Conservation (phyloP, 2,888 invertebrate genomes). For the Temnothorax ravouxi region DNA sequence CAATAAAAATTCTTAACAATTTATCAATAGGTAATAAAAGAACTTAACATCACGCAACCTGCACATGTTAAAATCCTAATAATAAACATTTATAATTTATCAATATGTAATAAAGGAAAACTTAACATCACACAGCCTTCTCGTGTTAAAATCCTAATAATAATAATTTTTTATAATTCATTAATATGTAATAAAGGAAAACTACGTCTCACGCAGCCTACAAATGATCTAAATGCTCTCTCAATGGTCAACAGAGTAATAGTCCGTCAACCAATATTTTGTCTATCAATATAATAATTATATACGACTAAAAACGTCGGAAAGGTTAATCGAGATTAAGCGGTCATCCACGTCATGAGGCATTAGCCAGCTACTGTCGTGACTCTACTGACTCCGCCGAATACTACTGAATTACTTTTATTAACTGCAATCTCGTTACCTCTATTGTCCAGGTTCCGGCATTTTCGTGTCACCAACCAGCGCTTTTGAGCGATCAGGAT, state of each 20-base stretch:
- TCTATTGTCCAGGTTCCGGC: slow-evolving; percentile 89
- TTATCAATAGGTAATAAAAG: neutral
- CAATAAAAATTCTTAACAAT: neutral
- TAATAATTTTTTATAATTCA: neutral
- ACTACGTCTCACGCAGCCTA: neutral
- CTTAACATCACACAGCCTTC: neutral
- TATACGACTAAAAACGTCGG: neutral
- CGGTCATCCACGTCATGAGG: slow-evolving; percentile 63
- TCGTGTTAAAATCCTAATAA: neutral
- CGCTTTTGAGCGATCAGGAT: slow-evolving; percentile 92
- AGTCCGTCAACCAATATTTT: neutral
- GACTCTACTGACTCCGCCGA: neutral
- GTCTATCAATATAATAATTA: slow-evolving; percentile 4
- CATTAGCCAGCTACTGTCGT: slow-evolving; percentile 45
- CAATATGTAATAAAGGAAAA: neutral
- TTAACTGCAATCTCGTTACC: slow-evolving; percentile 28
- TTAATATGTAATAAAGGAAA: neutral
- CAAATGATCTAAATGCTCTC: neutral
- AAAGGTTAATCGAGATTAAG: slow-evolving; percentile 73
- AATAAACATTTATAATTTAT: neutral
- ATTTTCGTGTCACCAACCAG: slow-evolving; percentile 95
- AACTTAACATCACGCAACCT: neutral
- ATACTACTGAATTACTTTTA: slow-evolving; percentile 18
- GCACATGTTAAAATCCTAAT: neutral
- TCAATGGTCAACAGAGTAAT: neutral